These are phyloP conservation scores for Saccostrea cuccullata DNA, from an alignment of 1,140 invertebrate species.

Conservation along the genomic window DNA sequence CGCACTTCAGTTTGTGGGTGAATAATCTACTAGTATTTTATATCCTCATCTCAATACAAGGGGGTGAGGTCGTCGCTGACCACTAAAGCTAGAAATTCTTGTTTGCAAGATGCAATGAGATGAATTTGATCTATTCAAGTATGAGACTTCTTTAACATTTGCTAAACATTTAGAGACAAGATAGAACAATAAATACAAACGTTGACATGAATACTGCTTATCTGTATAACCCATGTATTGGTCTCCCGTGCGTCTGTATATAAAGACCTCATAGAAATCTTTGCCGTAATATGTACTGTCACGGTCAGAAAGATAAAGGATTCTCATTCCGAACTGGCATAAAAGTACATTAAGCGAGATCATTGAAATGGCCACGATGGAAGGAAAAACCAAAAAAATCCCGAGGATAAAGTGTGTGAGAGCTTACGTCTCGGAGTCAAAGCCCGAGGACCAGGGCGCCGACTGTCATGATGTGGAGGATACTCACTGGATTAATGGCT, in stretches of 20 bases:
- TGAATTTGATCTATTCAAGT: too few relatives aligned
- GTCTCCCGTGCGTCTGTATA: neutral
- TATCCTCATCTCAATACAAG: too few relatives aligned
- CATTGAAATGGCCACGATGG: neutral
- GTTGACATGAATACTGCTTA: neutral
- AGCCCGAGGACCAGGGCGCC: constrained; percentile 65
- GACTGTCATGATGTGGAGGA: constrained; percentile 75
- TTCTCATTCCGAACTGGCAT: neutral
- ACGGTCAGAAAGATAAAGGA: constrained; percentile 11
- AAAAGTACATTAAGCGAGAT: neutral
- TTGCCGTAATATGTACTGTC: constrained; percentile 2
- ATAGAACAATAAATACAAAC: too few relatives aligned
- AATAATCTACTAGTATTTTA: too few relatives aligned
- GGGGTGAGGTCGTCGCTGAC: too few relatives aligned
- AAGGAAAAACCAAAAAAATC: constrained; percentile 49
- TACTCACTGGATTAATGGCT: constrained; percentile 74
- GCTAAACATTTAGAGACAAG: too few relatives aligned
- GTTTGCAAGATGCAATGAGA: too few relatives aligned
- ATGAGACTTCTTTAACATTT: too few relatives aligned
- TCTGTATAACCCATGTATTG: neutral
- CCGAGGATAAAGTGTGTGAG: constrained; percentile 69
- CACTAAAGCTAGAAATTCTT: too few relatives aligned
- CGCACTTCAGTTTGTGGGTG: too few relatives aligned
- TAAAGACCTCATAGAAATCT: neutral
- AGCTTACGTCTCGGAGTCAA: constrained; percentile 63